These are phyloP conservation scores for Habroteleia sp. DNA, from an alignment of 2,888 invertebrate genomes.

Conservation along the genomic window DNA sequence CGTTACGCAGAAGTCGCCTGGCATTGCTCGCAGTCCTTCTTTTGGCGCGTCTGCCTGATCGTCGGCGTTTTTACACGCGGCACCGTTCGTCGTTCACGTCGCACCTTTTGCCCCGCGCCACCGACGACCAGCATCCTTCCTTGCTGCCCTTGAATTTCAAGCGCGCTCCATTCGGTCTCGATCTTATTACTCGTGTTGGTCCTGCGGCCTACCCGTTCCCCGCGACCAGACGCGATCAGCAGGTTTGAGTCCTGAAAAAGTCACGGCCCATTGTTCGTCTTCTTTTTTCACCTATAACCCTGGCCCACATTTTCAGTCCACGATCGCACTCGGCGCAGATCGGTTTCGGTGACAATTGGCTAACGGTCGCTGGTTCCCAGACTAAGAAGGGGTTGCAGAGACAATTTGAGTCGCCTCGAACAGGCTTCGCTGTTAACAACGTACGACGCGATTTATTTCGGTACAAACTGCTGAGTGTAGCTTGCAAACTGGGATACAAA, in stretches of 20 bases:
- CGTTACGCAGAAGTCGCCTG: conserved; percentile 56
- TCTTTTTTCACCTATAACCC: conserved; percentile 48
- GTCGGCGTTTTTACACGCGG: conserved; percentile 64
- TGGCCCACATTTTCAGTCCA: conserved; percentile 66
- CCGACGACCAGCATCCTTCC: conserved; percentile 66
- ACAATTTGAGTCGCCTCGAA: too few relatives aligned
- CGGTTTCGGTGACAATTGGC: conserved; percentile 44
- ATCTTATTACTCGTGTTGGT: conserved; percentile 67
- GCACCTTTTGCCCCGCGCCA: conserved; percentile 57
- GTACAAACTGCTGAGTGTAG: too few relatives aligned
- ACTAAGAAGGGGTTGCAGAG: background rate
- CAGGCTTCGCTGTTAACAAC: too few relatives aligned
- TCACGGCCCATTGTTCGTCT: conserved; percentile 17
- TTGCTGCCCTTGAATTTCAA: conserved; percentile 73
- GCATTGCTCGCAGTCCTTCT: conserved; percentile 66
- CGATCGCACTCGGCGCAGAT: conserved; percentile 22
- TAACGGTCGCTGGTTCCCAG: conserved; percentile 36
- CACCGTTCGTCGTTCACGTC: conserved; percentile 65
- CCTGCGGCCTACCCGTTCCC: conserved; percentile 58
- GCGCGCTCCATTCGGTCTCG: conserved; percentile 67
- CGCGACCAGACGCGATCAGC: conserved; percentile 24
- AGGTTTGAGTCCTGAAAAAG: conserved; percentile 50
- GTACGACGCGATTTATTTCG: too few relatives aligned
- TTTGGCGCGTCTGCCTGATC: conserved; percentile 65
- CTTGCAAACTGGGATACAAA: too few relatives aligned